Evolutionary conservation across 2,113 vertebrate species (phyloP).

Genomic region (Poeciliopsis prolifica): DNA sequence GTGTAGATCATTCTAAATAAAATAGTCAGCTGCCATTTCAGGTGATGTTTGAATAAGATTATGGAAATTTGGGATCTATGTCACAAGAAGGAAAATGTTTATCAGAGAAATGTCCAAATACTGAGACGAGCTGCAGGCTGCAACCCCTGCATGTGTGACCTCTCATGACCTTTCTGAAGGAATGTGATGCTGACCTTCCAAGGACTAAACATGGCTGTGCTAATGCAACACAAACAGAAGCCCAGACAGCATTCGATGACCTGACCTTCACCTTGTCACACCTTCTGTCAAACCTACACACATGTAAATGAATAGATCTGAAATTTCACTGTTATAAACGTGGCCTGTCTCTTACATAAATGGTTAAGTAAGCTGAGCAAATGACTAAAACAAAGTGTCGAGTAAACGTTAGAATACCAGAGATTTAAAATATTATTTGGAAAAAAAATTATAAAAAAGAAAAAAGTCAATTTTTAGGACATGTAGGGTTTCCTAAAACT

Average conservation of each 20-base stretch:
- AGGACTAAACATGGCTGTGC: background rate
- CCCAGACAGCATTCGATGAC: slow-evolving; percentile 15
- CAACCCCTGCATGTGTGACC: slow-evolving; percentile 32
- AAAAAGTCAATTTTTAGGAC: too few relatives aligned
- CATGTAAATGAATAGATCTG: background rate
- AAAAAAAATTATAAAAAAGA: too few relatives aligned
- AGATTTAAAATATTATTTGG: too few relatives aligned
- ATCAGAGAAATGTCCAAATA: slow-evolving; percentile 7
- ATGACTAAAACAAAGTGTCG: too few relatives aligned
- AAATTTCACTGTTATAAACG: too few relatives aligned
- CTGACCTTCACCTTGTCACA: slow-evolving; percentile 1
- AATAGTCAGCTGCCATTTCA: background rate
- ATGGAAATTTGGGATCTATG: background rate
- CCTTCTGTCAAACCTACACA: background rate
- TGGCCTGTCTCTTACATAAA: too few relatives aligned
- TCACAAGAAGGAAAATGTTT: slow-evolving; percentile 2
- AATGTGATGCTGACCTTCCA: slow-evolving; percentile 32
- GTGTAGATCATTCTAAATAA: background rate
- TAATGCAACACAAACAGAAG: background rate
- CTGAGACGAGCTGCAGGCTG: background rate
- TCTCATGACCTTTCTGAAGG: slow-evolving; percentile 29
- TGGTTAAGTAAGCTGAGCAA: too few relatives aligned
- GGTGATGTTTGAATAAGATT: background rate
- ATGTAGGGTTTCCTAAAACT: too few relatives aligned
- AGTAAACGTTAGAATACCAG: too few relatives aligned